Base-by-base conservation (phyloP, 2,797 vertebrate species). In the Myiotriccus ornatus region DNA sequence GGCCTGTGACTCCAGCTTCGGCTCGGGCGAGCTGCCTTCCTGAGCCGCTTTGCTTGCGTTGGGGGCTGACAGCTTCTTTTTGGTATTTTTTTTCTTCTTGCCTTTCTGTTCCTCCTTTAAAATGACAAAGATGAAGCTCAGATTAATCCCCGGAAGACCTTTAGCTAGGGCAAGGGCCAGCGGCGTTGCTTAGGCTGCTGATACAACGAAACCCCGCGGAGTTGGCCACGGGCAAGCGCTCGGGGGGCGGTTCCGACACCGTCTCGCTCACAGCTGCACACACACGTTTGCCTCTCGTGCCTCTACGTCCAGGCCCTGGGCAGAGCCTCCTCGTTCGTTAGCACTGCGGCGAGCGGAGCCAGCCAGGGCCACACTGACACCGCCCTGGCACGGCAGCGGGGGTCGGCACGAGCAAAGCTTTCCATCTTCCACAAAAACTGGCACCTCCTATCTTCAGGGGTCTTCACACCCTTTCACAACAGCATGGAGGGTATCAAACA, bases 61-160 rank as follows among this genome's bases (percentile, higher is more conserved):
- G 97, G 98, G 98, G 10, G 98, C 96, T 52, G 98, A 97, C 63
- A 97, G 87, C 97, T 99, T 99, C 98, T 99, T 99, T 98, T 99
- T 99, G 98, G 98, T 97, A 97, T 97, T 99, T 97, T 99, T 99
- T 97, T 99, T 99, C 98, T 99, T 99, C 98, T 99, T 99, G 92
- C 98, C 98, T 97, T 99, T 99, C 97, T 99, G 99, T 94, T 99
- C 99, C 98, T 99, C 99, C 98, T 99, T 97, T 88, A 95, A 97
- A 98, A 89, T 84, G 96, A 96, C 96, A 97, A 98, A 96, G 85
- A 96, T 53, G 91, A 52, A 87, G 80, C 85, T 82, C 90, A 89
- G 68, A 96, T 96, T 96, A 96, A 92, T 84, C 91, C 79, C 77
- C 88, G 34, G 89, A 46, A 94, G 89, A 96, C 65, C 64, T 90